These are phyloP conservation scores for Torymus texanus DNA, from an alignment of 2,888 invertebrate genomes.

Conservation along the genomic window DNA sequence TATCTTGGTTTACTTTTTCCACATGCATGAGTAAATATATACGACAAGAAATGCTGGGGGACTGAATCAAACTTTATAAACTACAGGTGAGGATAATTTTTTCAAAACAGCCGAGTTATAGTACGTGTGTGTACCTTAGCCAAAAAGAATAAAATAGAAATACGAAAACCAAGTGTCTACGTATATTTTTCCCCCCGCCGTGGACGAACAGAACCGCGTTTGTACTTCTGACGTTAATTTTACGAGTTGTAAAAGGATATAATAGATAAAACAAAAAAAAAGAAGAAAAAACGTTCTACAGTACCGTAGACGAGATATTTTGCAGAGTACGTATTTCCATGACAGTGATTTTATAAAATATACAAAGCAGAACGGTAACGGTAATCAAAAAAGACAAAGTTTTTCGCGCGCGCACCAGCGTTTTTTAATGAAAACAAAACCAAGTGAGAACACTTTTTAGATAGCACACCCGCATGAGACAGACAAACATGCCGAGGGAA, in stretches of 20 bases:
- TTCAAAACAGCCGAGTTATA: constrained; percentile 35
- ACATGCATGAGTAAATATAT: constrained; percentile 26
- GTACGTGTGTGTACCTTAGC: constrained; percentile 49
- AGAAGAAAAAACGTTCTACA: constrained; percentile 41
- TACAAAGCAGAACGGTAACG: constrained; percentile 37
- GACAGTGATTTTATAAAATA: constrained; percentile 56
- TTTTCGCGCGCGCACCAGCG: constrained; percentile 8
- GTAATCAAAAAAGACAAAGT: constrained; percentile 40
- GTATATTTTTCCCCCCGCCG: constrained; percentile 54
- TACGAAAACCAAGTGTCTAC: constrained; percentile 40
- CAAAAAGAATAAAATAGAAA: constrained; percentile 46
- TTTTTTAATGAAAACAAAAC: constrained; percentile 11
- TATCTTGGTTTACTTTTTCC: constrained; percentile 37
- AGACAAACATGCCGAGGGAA: constrained; percentile 1
- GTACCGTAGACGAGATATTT: constrained; percentile 45
- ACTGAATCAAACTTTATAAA: constrained; percentile 52
- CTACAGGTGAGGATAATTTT: constrained; percentile 40
- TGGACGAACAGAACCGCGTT: constrained; percentile 52
- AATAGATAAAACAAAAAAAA: constrained; percentile 21
- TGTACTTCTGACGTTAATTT: constrained; percentile 50
- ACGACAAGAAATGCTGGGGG: constrained; percentile 16
- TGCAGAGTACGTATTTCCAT: constrained; percentile 56
- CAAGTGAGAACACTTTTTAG: constrained; percentile 26
- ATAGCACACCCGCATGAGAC: not conserved
- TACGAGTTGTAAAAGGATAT: constrained; percentile 26